Base-by-base conservation (phyloP, 2,113 vertebrate genomes). In the Bos indicus region DNA sequence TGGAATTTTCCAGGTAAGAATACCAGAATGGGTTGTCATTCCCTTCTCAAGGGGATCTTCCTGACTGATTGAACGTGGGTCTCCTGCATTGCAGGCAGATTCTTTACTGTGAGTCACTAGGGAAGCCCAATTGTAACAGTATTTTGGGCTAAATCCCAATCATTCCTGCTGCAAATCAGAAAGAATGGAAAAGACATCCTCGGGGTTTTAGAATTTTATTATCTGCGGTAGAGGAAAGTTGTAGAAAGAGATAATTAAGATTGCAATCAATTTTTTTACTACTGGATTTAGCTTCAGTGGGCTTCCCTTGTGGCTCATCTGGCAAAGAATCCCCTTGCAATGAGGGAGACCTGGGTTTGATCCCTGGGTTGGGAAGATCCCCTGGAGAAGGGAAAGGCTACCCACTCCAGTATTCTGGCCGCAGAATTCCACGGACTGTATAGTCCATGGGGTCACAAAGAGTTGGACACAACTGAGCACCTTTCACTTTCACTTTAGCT, bases 111-210 rank as follows among this genome's bases (percentile, higher is more conserved):
- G 5, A 23, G n/a, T 71, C 67, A 71, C 67, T 10, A 71, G 67
- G n/a, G n/a, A 71, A 36, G 17, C 64, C 8, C 67, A 40, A 71
- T 12, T 23, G 28, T 77, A 26, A 77, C 11, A 77, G 2, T 77
- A 26, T 92, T 97, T 93, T 93, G 33, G 25, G 43, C 82, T 93
- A 89, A 85, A 93, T 82, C 95, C 81, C 51, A 91, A 13, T 94
- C 60, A 85, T 85, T 59, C 13, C 59, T 64, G 12, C 56, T 92
- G n/a, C 67, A 90, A 59, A 97, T 84, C 60, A 84, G 67, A 96
- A 97, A 14, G 48, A 93, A 91, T 36, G n/a, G 40, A 17, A 86
- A 91, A 80, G 4, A 17, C 3, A 36, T 78, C 56, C 90, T 96
- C 48, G 40, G 74, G 23, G 88, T 64, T 78, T 84, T 30, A 80